Evolutionary conservation across 2,797 vertebrate genomes (phyloP), one percentile per base, ranked within the genome.

Genomic region (Rhynchotus rufescens): DNA sequence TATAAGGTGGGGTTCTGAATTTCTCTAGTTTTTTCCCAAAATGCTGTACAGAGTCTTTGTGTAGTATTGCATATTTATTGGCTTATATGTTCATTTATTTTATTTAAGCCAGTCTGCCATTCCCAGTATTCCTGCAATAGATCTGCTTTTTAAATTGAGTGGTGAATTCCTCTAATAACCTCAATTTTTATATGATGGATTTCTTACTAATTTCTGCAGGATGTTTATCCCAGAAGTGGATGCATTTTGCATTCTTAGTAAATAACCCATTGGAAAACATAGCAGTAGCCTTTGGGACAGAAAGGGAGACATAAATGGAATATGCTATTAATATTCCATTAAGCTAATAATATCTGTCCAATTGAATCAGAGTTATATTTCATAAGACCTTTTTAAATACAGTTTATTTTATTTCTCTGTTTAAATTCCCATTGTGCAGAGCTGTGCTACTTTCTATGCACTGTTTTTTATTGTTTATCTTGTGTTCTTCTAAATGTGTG

Each of bases 291-390:
- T 69, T 80, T 90, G 73, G 59, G 66, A 92, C 25, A 78, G 79
- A 91, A 74, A 7, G 66, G 66, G n/a, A 84, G 76, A 40, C 80
- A 86, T 62, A 93, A 96, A 90, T 78, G 68, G 81, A 92, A 80
- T 77, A 60, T 69, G 32, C 4, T 71, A 83, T 93, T 93, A 93
- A 80, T 88, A 88, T 80, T 94, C 64, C 76, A 94, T 88, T 80
- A 88, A 44, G 38, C 84, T 91, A 94, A 94, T 94, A 91, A 86
- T 91, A 77, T 86, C 84, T 91, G 89, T 90, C 92, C 52, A 84
- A 84, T 66, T 83, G 54, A 92, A 93, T 93, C 76, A 84, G n/a
- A 38, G 23, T 77, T 73, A 22, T 72, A 77, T 78, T 65, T 77
- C 38, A 51, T 75, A 64, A 54, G 57, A 80, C 23, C 38, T 78